These are phyloP conservation scores for Gasterosteus nipponicus DNA, from an alignment of 2,113 vertebrate species.

Conservation along the genomic window DNA sequence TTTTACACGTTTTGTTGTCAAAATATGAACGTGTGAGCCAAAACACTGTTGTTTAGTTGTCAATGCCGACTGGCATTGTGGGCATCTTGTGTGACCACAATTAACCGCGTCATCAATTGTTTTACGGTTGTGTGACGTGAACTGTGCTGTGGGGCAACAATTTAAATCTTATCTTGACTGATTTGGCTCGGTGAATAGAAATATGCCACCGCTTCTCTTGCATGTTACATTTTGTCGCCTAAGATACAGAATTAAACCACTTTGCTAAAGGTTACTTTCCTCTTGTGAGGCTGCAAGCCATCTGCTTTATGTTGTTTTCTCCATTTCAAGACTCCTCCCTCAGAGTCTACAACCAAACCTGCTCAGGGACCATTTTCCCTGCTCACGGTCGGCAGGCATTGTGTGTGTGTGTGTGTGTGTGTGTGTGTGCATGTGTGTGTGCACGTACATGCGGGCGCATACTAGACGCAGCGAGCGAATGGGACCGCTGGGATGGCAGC, in stretches of 20 bases:
- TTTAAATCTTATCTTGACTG: neutral
- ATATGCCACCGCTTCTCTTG: neutral
- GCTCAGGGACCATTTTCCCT: conserved; percentile 8
- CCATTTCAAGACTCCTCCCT: conserved; percentile 3
- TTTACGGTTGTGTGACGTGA: neutral
- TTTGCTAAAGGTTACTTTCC: neutral
- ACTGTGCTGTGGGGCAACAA: neutral
- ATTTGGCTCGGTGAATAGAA: neutral
- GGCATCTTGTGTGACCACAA: neutral
- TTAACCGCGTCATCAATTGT: neutral
- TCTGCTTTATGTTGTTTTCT: conserved; percentile 21
- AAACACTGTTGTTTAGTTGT: neutral
- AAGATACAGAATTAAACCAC: neutral
- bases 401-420: neutral
- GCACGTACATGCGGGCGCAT: neutral
- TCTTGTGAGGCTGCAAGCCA: conserved; percentile 9
- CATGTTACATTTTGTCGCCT: neutral
- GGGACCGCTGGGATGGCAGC: conserved; percentile 30
- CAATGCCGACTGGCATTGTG: too few relatives aligned
- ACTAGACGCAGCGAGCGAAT: conserved; percentile 1
- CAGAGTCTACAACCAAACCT: neutral
- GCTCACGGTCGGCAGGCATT: neutral
- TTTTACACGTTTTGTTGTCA: conserved; percentile 13
- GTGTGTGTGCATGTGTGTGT: neutral
- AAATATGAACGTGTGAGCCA: neutral